Conservation (phyloP, 2,113 vertebrate species). For the Toxotes chatareus region DNA sequence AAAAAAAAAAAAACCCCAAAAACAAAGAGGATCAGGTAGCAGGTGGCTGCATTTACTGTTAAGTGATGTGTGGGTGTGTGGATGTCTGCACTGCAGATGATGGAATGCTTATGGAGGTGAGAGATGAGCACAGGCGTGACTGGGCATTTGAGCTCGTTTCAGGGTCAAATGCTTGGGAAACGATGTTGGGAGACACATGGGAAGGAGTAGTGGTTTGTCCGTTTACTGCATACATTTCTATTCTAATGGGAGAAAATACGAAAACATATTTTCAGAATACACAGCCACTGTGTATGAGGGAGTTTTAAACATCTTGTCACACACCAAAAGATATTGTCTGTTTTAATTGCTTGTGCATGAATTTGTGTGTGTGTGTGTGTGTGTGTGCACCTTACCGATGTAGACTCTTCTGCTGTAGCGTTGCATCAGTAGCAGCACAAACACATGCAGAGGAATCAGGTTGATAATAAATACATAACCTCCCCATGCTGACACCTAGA, state of each 20-base stretch:
- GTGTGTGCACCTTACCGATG: slow-evolving; percentile 89
- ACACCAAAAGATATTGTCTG: background rate
- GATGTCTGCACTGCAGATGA: slow-evolving; percentile 38
- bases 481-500: slow-evolving; percentile 98
- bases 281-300: slow-evolving; percentile 6
- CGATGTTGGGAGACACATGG: background rate
- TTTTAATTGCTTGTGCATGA: background rate
- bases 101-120: slow-evolving; percentile 32
- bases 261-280: slow-evolving; percentile 2
- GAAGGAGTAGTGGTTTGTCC: background rate
- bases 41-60: slow-evolving; percentile 56
- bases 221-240: slow-evolving; percentile 7
- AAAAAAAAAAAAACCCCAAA: background rate
- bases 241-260: slow-evolving; percentile 3
- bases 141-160: slow-evolving; percentile 39
- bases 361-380: slow-evolving; percentile 19
- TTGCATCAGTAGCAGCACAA: slow-evolving; percentile 97
- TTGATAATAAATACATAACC: slow-evolving; percentile 99
- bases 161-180: slow-evolving; percentile 42
- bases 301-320: slow-evolving; percentile 29
- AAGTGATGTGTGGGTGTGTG: slow-evolving; percentile 52
- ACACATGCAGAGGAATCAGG: slow-evolving; percentile 98
- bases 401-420: slow-evolving; percentile 97
- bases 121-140: slow-evolving; percentile 22
- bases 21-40: slow-evolving; percentile 42